phyloP scores from a whole-genome alignment of 2,888 invertebrate genomes.

The Bimastos eiseni region DNA sequence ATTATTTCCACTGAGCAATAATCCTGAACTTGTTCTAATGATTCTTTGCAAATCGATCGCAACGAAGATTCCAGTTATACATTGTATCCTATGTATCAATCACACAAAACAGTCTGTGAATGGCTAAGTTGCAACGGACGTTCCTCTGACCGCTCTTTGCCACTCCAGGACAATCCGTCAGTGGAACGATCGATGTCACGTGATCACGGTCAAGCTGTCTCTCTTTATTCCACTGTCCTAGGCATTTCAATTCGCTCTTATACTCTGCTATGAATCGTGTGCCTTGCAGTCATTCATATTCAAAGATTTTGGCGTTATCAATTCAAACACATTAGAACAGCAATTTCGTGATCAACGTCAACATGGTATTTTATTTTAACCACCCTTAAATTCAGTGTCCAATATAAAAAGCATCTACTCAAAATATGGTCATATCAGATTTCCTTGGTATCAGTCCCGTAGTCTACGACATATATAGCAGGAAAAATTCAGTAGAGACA shows the following conservation, averaged over 20 bases:
- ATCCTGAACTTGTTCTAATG: conserved; percentile 3
- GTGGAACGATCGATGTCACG: neutral
- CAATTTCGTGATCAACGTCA: neutral
- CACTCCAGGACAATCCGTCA: neutral
- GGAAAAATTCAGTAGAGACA: neutral
- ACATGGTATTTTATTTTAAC: neutral
- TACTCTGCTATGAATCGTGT: neutral
- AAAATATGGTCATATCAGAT: neutral
- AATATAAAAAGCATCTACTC: neutral
- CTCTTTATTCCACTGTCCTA: neutral
- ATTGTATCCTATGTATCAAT: neutral
- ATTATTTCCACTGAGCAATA: neutral
- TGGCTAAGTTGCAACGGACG: neutral
- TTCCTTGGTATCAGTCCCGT: neutral
- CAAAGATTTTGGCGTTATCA: too few relatives aligned
- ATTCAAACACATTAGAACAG: neutral
- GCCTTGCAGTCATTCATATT: too few relatives aligned
- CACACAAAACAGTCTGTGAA: neutral
- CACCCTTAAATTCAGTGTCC: too few relatives aligned
- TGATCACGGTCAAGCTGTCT: neutral
- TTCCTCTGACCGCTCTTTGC: neutral
- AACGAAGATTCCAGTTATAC: neutral
- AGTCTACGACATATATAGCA: neutral
- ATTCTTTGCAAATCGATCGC: neutral
- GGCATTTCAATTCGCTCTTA: neutral